Percentiles rank a stretch among this genome's conserved stretches.
These are phyloP conservation scores for Lamproptera curius DNA, from an alignment of 2,888 invertebrate species.

Conservation along the genomic window DNA sequence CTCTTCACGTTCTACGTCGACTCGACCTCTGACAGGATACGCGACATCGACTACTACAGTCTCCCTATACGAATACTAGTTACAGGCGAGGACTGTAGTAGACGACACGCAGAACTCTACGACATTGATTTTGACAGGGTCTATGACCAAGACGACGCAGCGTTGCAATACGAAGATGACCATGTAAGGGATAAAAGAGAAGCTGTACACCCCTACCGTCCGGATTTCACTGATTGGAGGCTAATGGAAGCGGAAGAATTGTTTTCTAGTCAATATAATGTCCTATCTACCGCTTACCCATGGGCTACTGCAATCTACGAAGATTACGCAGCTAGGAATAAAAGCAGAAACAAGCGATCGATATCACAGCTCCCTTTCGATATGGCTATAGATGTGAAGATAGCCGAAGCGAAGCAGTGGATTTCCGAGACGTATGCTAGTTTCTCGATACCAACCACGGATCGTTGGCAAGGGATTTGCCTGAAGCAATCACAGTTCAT, in stretches of 20 bases:
- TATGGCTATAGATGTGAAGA: slow-evolving; percentile 81
- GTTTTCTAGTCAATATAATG: slow-evolving; percentile 69
- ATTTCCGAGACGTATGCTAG: slow-evolving; percentile 92
- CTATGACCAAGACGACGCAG: slow-evolving; percentile 72
- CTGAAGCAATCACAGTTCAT: slow-evolving; percentile 88
- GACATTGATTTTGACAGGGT: slow-evolving; percentile 79
- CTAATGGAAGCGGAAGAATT: slow-evolving; percentile 64
- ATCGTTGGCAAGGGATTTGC: slow-evolving; percentile 89
- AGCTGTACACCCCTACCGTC: slow-evolving; percentile 32
- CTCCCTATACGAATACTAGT: slow-evolving; percentile 87
- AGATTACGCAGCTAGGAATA: slow-evolving; percentile 70
- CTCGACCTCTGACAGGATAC: slow-evolving; percentile 87
- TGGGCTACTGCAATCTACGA: slow-evolving; percentile 75
- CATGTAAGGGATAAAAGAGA: slow-evolving; percentile 61
- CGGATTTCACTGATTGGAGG: slow-evolving; percentile 67
- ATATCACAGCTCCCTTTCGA: slow-evolving; percentile 66
- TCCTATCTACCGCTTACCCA: slow-evolving; percentile 71
- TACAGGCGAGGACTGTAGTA: slow-evolving; percentile 83
- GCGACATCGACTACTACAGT: slow-evolving; percentile 90
- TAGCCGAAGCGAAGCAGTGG: slow-evolving; percentile 90
- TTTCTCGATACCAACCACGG: slow-evolving; percentile 90
- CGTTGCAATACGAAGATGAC: slow-evolving; percentile 65
- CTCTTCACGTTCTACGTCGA: slow-evolving; percentile 92
- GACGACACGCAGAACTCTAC: slow-evolving; percentile 79
- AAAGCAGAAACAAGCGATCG: slow-evolving; percentile 73